Evolutionary conservation across 2,888 invertebrate species (phyloP), one percentile per base, ranked within the genome.

Genomic region (Conops quadrifasciatus): DNA sequence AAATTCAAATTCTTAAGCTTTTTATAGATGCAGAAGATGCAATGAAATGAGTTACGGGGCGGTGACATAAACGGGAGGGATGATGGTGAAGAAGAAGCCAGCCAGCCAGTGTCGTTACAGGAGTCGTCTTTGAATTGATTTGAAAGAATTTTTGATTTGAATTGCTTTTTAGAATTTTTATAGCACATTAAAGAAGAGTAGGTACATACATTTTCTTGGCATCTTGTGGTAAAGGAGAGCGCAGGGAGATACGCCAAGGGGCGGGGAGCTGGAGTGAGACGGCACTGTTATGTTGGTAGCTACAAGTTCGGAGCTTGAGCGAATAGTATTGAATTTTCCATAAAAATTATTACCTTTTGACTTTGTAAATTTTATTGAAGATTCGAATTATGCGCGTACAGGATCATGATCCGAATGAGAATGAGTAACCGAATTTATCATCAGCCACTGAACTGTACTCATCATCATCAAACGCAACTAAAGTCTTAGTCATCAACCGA

Each of bases 1-100:
- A 51, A 62, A 68, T 62, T 68, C 68, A 68, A 68, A 68, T 68
- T 68, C 51, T 36, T 9, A 36, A 36, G 36, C 62, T 60, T 60
- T 21, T 15, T 24, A 24, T 24, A 24, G 28, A 11, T 51, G 51
- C 19, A 19, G 28, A 26, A 26, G 15, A 58, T 3, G 47, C 65
- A 28, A 51, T 21, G 21, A 19, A 7, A 63, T 13, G 45, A 13
- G 63, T 47, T 15, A 24, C 47, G 26, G 43, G 43, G 21, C 47
- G 47, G 19, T 13, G 60, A 26, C n/a, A n/a, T n/a, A n/a, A n/a
- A n/a, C 56, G 36, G n/a, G 26, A 13, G 63, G 47, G 26, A 47
- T 63, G 63, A 26, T 24, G 11, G 21, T 45, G 49, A 24, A 21
- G 21, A 63, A 45, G 26, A 51, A 53, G 56, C 56, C 53, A 56